These are phyloP conservation scores for Scomber japonicus DNA, from an alignment of 2,113 vertebrate genomes.

Conservation along the genomic window DNA sequence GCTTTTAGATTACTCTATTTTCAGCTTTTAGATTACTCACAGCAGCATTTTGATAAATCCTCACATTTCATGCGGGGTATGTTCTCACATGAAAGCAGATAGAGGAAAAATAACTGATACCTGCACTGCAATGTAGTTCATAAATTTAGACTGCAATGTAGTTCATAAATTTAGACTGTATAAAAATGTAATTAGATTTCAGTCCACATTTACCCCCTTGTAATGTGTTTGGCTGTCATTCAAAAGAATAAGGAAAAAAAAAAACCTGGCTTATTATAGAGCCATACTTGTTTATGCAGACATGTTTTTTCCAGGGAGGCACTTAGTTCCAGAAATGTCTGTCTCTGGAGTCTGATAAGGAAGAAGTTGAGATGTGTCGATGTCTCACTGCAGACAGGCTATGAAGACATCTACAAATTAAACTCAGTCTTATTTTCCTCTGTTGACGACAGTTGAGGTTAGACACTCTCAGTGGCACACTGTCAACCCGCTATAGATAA, in stretches of 20 bases:
- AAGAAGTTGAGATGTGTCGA: conserved; percentile 18
- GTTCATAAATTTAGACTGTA: conserved; percentile 56
- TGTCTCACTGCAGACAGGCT: conserved; percentile 27
- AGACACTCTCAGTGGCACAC: conserved; percentile 22
- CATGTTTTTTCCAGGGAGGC: conserved; percentile 16
- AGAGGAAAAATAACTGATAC: conserved; percentile 31
- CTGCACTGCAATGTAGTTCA: conserved; percentile 27
- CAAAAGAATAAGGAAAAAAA: conserved; percentile 42
- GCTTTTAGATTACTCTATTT: background rate
- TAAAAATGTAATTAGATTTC: conserved; percentile 67
- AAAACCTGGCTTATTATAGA: conserved; percentile 24
- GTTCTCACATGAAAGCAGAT: conserved; percentile 30
- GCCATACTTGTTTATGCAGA: conserved; percentile 24
- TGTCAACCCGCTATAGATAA: conserved; percentile 54
- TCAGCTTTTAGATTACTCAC: conserved; percentile 24
- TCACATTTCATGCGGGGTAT: conserved; percentile 28
- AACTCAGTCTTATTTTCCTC: conserved; percentile 27
- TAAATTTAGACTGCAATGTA: conserved; percentile 55
- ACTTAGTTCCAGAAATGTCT: background rate
- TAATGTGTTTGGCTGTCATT: conserved; percentile 66
- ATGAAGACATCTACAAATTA: conserved; percentile 47
- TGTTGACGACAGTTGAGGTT: conserved; percentile 26
- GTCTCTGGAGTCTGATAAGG: conserved; percentile 23
- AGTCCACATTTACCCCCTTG: conserved; percentile 50
- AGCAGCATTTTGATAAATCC: conserved; percentile 36